Base-by-base conservation (phyloP, 2,888 invertebrate species). In the Blomia tropicalis region DNA sequence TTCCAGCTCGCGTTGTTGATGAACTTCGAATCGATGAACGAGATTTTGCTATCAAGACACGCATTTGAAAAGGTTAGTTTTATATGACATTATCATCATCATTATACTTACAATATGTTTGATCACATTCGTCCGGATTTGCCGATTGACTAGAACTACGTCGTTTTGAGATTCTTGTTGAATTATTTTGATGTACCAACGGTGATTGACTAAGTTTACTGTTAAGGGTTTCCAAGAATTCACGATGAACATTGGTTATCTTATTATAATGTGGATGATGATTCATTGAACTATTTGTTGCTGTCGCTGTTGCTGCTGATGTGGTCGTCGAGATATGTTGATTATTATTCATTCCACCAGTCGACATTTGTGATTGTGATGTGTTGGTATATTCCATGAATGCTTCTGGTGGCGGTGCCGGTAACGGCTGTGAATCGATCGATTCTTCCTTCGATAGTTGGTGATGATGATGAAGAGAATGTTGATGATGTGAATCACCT, bases 131-230 rank as follows among this genome's bases (percentile, higher is more conserved):
- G 29, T 56, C 56, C 31, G 56, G 19, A 47, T 14, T 25, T n/a
- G n/a, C n/a, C 3, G 56, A 56, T 31, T 29, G 56, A 56, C 23
- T 56, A 19, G 64, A 44, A 17, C 56, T 63, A 19, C 64, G 51
- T 29, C 64, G 22, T 47, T 64, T 64, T 1, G 58, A 29, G 11
- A 63, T 23, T 29, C 53, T 53, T n/a, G 61, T 25, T n/a, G 56
- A 53, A 41, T 53, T 63, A n/a, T 44, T 54, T 11, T 58, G 59
- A 32, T 61, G 61, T 47, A 64, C 66, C 19, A 68, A 67, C 23
- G 66, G 66, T 51, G 68, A 67, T 44, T 62, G 62, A 58, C 82
- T 79, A 70, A 88, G 75, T 70, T 85, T 87, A 17, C 85, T 85
- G 69, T 87, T 87, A 1, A 69, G 63, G 14, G 66, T 65, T 36